Evolutionary conservation across 1,140 invertebrate species (phyloP).

Genomic region (Vanessa tameamea): DNA sequence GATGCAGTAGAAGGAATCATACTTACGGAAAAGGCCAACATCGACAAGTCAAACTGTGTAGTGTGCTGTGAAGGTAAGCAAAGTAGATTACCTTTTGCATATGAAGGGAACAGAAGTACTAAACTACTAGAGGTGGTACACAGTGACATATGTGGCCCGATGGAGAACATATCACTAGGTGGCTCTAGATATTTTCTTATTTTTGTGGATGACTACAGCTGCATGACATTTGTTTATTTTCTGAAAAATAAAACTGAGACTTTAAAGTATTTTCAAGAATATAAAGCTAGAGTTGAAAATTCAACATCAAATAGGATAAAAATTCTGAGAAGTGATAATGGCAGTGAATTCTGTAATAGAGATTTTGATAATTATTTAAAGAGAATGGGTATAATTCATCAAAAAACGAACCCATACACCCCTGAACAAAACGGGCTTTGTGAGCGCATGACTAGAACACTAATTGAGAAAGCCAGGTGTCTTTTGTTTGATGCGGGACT

Average conservation of each 20-base stretch:
- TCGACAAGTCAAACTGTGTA: constrained; percentile 28
- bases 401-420: constrained; percentile 9
- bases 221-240: constrained; percentile 21
- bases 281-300: constrained; percentile 26
- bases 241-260: constrained; percentile 14
- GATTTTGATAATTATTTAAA: constrained; percentile 13
- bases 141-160: constrained; percentile 45
- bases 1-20: constrained; percentile 30
- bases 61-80: constrained; percentile 36
- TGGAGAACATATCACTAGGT: constrained; percentile 17
- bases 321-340: constrained; percentile 17
- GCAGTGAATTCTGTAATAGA: constrained; percentile 7
- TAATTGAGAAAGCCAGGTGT: constrained; percentile 22
- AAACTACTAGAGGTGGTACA: constrained; percentile 44
- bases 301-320: constrained; percentile 9
- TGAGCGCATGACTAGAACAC: constrained; percentile 14
- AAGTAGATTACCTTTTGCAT: constrained; percentile 27
- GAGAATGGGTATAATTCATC: constrained; percentile 6
- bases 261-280: constrained; percentile 2
- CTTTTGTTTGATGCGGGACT: constrained; percentile 17
- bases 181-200: constrained; percentile 20
- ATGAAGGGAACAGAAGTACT: constrained; percentile 9
- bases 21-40: constrained; percentile 17
- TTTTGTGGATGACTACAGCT: constrained; percentile 13
- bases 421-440: constrained; percentile 21